Evolutionary conservation across 1,140 invertebrate genomes (phyloP), one percentile per base, ranked within the genome.

Genomic region (Lasioglossum albipes): DNA sequence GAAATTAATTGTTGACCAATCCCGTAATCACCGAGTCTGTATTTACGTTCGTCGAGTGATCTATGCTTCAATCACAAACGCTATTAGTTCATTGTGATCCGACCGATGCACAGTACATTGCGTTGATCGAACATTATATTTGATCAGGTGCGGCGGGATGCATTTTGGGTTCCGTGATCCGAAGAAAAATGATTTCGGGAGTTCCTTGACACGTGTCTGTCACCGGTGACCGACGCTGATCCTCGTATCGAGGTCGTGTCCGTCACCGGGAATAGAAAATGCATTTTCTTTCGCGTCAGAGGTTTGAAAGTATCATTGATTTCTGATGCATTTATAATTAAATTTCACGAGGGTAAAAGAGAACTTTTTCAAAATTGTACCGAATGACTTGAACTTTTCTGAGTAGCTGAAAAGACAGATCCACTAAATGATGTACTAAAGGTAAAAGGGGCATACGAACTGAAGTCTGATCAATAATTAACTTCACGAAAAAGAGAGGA

Each of bases 1-100:
- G 81, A 81, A 86, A 87, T 86, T 86, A 86, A 86, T 85, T 72
- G 84, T 82, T 83, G 81, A 83, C 59, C 76, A 67, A 85, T 80
- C 81, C 75, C 36, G 65, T 78, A 76, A 83, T 87, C 81, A 77
- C 69, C 68, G 64, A 66, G 22, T 79, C 61, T 41, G 68, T 71
- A 42, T 74, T 70, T 62, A 71, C 73, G 81, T 69, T 22, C 57
- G 73, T 41, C 69, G 71, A 61, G 75, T 77, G 64, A 77, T 71
- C 74, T 77, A 57, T 45, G 84, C 61, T 85, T 83, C 84, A 82
- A 85, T 85, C 84, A 73, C 84, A 69, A 85, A 82, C 75, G 68
- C 84, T 71, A 68, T 85, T 77, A 86, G 70, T 81, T 85, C 79
- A 75, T 73, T 76, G 74, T 67, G 74, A 74, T 68, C 42, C n/a